Percentiles rank a stretch among this genome's conserved stretches.
Conservation (phyloP, 2,113 vertebrate species). For the Vulpes vulpes region DNA sequence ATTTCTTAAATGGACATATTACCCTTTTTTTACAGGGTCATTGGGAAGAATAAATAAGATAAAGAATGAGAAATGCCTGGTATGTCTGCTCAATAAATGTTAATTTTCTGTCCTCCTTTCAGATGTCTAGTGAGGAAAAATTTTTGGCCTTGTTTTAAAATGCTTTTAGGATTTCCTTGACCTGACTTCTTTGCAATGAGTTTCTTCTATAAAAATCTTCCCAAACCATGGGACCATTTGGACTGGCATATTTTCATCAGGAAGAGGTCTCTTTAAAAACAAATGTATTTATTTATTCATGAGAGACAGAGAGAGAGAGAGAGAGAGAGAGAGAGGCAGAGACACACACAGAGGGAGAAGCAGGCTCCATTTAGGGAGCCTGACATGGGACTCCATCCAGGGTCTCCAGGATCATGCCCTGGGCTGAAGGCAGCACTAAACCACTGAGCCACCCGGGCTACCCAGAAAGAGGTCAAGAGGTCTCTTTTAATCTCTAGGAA, state of each 20-base stretch:
- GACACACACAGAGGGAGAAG: no score
- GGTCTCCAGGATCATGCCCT: no score
- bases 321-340: no score
- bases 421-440: no score
- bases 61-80: background rate
- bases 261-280: background rate
- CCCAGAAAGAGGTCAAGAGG: background rate
- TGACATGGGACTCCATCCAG: no score
- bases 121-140: background rate
- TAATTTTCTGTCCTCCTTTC: background rate
- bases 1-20: background rate
- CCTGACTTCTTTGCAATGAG: background rate
- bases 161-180: background rate
- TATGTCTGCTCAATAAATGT: background rate
- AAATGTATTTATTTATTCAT: no score
- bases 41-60: background rate
- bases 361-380: no score
- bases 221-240: background rate
- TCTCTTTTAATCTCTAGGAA: background rate
- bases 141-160: conserved; percentile 24
- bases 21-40: background rate
- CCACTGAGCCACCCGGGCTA: no score
- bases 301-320: no score
- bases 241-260: background rate
- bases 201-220: background rate